A percentile compares a stretch with the other conserved stretches of the same genome.
Evolutionary conservation across 2,113 vertebrate species (phyloP).

Genomic region (Bos javanicus): DNA sequence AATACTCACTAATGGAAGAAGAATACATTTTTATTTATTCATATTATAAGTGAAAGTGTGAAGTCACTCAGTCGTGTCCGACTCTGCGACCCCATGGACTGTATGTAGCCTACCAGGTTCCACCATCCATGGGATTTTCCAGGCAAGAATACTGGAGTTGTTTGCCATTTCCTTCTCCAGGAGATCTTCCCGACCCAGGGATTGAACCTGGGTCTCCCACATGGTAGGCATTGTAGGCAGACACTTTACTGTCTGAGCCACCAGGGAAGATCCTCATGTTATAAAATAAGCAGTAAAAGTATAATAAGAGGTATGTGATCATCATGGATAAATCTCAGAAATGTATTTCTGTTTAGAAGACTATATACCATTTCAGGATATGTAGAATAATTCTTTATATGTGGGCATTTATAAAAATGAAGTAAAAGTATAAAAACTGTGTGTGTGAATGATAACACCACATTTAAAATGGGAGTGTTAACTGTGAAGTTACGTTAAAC

Average conservation of each 20-base stretch:
- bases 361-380: background rate
- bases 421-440: background rate
- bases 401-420: background rate
- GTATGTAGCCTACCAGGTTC: too few species aligned
- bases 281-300: constrained; percentile 12
- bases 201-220: too few species aligned
- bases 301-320: background rate
- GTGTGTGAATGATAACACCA: background rate
- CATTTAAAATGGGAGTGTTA: background rate
- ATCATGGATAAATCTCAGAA: background rate
- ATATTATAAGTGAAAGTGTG: background rate
- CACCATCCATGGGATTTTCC: too few species aligned
- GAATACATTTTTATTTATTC: background rate
- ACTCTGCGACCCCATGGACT: too few species aligned
- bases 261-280: background rate
- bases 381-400: background rate
- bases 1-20: background rate
- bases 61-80: too few species aligned
- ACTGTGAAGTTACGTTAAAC: background rate
- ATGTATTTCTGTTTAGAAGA: background rate
- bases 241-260: too few species aligned
- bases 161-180: too few species aligned
- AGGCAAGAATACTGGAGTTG: too few species aligned
- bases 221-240: too few species aligned
- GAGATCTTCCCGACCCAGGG: too few species aligned